These are phyloP conservation scores for Heliconius hermathena DNA, from an alignment of 1,140 invertebrate species.

Conservation along the genomic window DNA sequence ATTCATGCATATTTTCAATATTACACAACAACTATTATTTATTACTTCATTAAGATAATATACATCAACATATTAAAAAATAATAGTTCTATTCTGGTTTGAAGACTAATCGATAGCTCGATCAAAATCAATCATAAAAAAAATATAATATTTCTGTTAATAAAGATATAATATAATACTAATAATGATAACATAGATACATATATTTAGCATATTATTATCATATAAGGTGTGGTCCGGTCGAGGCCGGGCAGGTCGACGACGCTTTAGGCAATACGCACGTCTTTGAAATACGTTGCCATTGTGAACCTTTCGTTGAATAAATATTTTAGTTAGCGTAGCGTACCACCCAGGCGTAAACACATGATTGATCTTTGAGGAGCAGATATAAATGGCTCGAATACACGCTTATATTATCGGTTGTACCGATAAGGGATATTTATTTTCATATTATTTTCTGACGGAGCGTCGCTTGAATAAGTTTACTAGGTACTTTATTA, in stretches of 20 bases:
- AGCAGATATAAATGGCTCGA: conserved; percentile 44
- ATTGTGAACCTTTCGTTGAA: conserved; percentile 52
- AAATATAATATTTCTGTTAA: neutral
- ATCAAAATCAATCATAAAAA: neutral
- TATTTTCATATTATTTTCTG: neutral
- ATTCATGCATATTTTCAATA: too few species aligned
- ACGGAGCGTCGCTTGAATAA: neutral
- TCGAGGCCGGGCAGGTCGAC: conserved; percentile 27
- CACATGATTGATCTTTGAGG: conserved; percentile 58
- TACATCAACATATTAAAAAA: neutral
- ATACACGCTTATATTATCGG: conserved; percentile 20
- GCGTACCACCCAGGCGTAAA: conserved; percentile 52
- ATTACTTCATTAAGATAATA: too few species aligned
- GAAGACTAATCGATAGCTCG: neutral
- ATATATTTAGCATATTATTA: conserved; percentile 28
- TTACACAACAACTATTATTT: too few species aligned
- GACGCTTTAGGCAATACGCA: conserved; percentile 51
- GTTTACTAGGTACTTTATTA: neutral
- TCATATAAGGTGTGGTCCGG: conserved; percentile 34
- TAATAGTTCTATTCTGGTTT: neutral
- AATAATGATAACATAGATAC: conserved; percentile 14
- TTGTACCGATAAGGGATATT: conserved; percentile 1
- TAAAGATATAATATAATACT: neutral
- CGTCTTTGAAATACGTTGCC: conserved; percentile 55
- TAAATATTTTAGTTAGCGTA: conserved; percentile 53